Evolutionary conservation across 2,113 vertebrate genomes (phyloP), one percentile per base, ranked within the genome.

Genomic region (Tympanuchus pallidicinctus): DNA sequence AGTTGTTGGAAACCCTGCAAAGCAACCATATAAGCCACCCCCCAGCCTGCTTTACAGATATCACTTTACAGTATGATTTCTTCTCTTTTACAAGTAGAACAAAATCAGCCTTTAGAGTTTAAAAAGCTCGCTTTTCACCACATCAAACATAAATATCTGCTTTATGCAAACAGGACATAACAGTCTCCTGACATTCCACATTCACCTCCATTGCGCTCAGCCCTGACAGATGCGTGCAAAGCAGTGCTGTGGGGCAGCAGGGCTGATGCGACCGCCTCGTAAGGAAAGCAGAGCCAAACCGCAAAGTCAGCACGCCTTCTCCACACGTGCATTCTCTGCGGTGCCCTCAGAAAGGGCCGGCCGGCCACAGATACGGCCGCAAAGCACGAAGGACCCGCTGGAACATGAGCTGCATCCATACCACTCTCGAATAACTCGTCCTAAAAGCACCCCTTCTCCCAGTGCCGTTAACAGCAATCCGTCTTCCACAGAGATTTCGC

Each of bases 391-490:
- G 38, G 42, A 52, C 4, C 19, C 1, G 54, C 80, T 2, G 61
- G 24, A 9, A 50, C 69, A 25, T 3, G 4, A 52, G 27, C 50
- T 70, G 63, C 2, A 38, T 5, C 24, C 1, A 17, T 7, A 2
- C 12, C 63, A 45, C 56, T 25, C 11, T 12, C 0, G 50, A 38
- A 3, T 1, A 10, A 18, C 64, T 27, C 10, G 6, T 71, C 11
- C 45, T 7, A 60, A 27, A 36, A 28, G 7, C 48, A 4, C 36
- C 1, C 2, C 50, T 19, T 18, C 30, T 13, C 1, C 89, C 36
- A 1, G 0, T 0, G 5, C 60, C 77, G 6, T 0, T 6, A 5
- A 9, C 1, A 22, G 20, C 42, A 1, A 10, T 0, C 47, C 1
- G 0, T 1, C 28, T 15, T 21, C 2, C 0, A 3, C 8, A 0